Conservation (phyloP, 2,113 vertebrate genomes). For the Cyprinodon variegatus region DNA sequence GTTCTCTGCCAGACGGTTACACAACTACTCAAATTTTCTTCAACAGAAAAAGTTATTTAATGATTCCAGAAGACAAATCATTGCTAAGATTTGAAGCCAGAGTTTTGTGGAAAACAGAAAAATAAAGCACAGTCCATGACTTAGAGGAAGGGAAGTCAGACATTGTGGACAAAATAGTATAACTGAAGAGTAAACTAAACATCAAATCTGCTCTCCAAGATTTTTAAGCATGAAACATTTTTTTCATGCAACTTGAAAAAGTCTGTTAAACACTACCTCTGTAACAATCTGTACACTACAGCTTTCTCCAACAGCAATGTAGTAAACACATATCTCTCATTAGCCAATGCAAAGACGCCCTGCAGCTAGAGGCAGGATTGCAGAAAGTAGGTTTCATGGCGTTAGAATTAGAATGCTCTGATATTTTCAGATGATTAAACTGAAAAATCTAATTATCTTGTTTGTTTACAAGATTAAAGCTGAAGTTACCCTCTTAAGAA, state of each 20-base stretch:
- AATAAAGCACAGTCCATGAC: background rate
- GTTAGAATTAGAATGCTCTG: background rate
- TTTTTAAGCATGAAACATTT: background rate
- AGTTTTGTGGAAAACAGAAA: background rate
- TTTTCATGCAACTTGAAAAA: background rate
- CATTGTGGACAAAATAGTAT: background rate
- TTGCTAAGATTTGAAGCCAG: background rate
- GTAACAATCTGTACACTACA: background rate
- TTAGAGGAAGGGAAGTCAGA: background rate
- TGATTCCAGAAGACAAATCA: background rate
- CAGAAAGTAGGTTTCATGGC: background rate
- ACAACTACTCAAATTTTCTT: conserved; percentile 4
- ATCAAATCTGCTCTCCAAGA: background rate
- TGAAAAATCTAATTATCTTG: background rate
- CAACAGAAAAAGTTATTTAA: background rate
- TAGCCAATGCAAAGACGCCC: background rate
- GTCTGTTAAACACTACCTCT: background rate
- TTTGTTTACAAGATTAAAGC: background rate
- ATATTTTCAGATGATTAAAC: background rate
- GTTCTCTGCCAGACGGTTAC: conserved; percentile 2
- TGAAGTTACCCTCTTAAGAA: background rate
- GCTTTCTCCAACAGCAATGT: background rate
- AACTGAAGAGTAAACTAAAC: background rate
- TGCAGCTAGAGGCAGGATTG: background rate
- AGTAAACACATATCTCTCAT: background rate